A percentile compares a stretch with the other conserved stretches of the same genome.
Conservation (phyloP, 1,140 invertebrate genomes). For the Dinothrombium tinctorium region DNA sequence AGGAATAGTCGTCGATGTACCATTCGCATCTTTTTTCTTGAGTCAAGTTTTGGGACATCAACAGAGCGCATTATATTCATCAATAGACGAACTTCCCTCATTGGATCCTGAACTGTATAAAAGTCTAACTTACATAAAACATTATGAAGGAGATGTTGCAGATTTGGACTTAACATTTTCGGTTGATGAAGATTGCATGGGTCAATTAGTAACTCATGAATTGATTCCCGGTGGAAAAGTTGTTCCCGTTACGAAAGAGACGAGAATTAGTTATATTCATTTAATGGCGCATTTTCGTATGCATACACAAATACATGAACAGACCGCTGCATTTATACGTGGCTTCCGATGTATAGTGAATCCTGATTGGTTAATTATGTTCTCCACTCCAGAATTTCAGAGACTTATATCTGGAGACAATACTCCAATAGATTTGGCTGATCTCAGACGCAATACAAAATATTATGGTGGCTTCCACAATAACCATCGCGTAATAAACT, state of each 20-base stretch:
- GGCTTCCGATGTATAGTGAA: constrained; percentile 90
- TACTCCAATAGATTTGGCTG: constrained; percentile 61
- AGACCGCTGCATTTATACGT: constrained; percentile 80
- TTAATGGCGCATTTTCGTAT: constrained; percentile 95
- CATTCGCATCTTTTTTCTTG: constrained; percentile 93
- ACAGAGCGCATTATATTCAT: constrained; percentile 67
- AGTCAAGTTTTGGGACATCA: constrained; percentile 84
- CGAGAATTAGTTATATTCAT: constrained; percentile 86
- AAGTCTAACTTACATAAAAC: constrained; percentile 87
- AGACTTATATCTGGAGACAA: constrained; percentile 75
- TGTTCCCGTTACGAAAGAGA: constrained; percentile 81
- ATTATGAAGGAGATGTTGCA: constrained; percentile 74
- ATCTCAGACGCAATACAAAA: constrained; percentile 70
- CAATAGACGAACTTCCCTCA: constrained; percentile 87
- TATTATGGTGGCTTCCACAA: constrained; percentile 99
- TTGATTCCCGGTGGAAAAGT: constrained; percentile 77
- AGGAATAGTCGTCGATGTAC: constrained; percentile 95
- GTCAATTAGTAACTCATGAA: constrained; percentile 66
- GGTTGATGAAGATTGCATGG: constrained; percentile 82
- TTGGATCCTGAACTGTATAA: constrained; percentile 86
- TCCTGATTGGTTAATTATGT: constrained; percentile 77
- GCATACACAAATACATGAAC: constrained; percentile 86
- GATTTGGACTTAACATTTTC: constrained; percentile 90
- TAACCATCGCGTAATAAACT: constrained; percentile 85
- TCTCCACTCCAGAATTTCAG: constrained; percentile 84